Evolutionary conservation across 2,888 invertebrate genomes (phyloP), one percentile per base, ranked within the genome.

Genomic region (Acanthosoma haemorrhoidale): DNA sequence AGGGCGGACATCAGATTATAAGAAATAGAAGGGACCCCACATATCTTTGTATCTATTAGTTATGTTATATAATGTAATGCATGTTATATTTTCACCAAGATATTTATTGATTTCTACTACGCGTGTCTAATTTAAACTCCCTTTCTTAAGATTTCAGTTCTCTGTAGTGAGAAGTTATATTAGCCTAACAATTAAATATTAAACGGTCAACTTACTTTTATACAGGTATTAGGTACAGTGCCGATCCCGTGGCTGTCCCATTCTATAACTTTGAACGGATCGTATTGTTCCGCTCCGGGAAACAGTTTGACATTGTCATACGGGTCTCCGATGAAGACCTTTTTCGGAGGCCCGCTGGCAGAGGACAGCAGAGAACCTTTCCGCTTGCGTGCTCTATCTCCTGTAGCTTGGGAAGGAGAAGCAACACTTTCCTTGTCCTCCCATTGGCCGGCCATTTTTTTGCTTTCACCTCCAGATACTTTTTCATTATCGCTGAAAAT

Each of bases 211-310:
- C 59, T 38, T 76, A 81, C 81, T 79, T 81, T 81, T 21, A 82
- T 75, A 68, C 78, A 78, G 75, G 89, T 89, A 6, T 89, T 89
- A 57, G 86, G 87, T 57, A 91, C 80, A 31, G 83, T 82, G 1
- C 89, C 90, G 61, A 90, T 82, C 0, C 88, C 88, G 74, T 88
- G 87, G 2, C 68, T 68, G 71, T 85, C 86, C 91, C 91, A 92
- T 60, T 85, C 82, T 67, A 92, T 82, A 80, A 82, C 86, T 81
- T 83, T 87, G 77, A 80, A 82, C 77, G 78, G 83, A 78, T 80
- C 85, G 76, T 80, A 80, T 69, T 80, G 73, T 34, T 75, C 75
- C 0, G 72, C 71, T 25, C 71, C 71, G 5, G 73, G 70, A 13
- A 73, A 51, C 21, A 69, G 38, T 21, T 67, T 63, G 1, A 63